Evolutionary conservation across 2,888 invertebrate species (phyloP).

Genomic region (Andrena trimmerana): DNA sequence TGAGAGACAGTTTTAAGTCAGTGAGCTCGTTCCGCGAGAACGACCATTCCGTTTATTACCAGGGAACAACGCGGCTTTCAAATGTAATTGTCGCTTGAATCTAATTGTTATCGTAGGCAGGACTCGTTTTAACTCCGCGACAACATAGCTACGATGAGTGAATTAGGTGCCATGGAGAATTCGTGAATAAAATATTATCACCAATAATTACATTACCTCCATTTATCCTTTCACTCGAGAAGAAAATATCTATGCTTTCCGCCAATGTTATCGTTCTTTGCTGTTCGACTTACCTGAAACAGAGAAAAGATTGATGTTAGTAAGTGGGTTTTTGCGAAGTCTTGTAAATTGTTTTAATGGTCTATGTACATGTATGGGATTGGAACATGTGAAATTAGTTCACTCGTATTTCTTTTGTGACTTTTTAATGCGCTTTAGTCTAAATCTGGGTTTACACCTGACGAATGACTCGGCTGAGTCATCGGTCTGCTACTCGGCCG

Average conservation of each 20-base stretch:
- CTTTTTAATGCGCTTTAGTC: too few relatives aligned
- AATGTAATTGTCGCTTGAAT: constrained; percentile 7
- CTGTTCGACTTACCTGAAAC: constrained; percentile 1
- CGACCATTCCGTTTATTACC: constrained; percentile 14
- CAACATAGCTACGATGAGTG: not conserved
- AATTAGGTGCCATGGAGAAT: not conserved
- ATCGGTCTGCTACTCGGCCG: too few relatives aligned
- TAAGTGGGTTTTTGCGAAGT: not conserved
- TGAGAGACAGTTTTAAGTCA: constrained; percentile 12
- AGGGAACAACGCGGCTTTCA: constrained; percentile 16
- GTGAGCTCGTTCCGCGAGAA: not conserved
- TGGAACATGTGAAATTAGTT: too few relatives aligned
- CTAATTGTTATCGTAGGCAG: constrained; percentile 31
- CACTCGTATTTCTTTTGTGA: too few relatives aligned
- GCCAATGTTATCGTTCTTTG: not conserved
- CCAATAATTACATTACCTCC: constrained; percentile 1
- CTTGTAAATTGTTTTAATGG: not conserved
- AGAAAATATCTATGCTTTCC: not conserved
- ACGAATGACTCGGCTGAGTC: too few relatives aligned
- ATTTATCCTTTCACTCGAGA: not conserved
- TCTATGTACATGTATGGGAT: too few relatives aligned
- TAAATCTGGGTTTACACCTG: too few relatives aligned
- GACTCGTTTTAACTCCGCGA: not conserved
- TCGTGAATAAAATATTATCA: not conserved
- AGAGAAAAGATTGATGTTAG: constrained; percentile 1